Evolutionary conservation across 2,888 invertebrate genomes (phyloP), one percentile per base, ranked within the genome.

Genomic region (Thalpophila matura): DNA sequence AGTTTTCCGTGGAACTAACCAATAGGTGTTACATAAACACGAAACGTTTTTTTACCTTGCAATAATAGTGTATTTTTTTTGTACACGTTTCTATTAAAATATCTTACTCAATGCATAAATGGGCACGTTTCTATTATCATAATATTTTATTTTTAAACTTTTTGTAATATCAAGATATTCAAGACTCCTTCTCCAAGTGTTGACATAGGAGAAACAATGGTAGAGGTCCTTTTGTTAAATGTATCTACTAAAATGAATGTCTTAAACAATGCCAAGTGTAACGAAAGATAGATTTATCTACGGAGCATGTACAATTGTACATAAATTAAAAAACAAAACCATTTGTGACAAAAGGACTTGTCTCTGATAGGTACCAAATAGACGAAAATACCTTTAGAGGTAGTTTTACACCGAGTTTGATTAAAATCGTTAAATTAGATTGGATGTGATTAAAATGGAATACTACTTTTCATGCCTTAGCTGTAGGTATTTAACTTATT

Each of bases 71-170:
- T 54, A 45, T 50, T 64, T 55, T 6, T 45, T 16, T 14, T 16
- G 16, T 31, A 29, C 12, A 31, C 16, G 16, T 56, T 61, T 61
- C 43, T 49, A 61, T 60, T 60, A 43, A 67, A 65, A 53, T 63
- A 64, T 59, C 43, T 78, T 63, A 26, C 57, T 62, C 33, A 69
- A 71, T 61, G 59, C 56, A 63, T 62, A 47, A 70, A 58, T 27
- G 59, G 64, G 57, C 75, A 77, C 73, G 66, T 70, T 75, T 56
- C 20, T 37, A 14, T 40, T 20, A 46, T n/a, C n/a, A n/a, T n/a
- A 49, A 26, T 22, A 38, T 37, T 63, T 55, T 64, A 66, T 77
- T 75, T 66, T 50, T 59, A 33, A 22, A 10, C 4, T 31, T 38
- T 40, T 47, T 43, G 26, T 12, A 27, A 31, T 31, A 45, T 12